Percentiles rank a stretch among this genome's conserved stretches.
phyloP scores from a whole-genome alignment of 1,140 invertebrate genomes.

The Potamilus streckersoni region DNA sequence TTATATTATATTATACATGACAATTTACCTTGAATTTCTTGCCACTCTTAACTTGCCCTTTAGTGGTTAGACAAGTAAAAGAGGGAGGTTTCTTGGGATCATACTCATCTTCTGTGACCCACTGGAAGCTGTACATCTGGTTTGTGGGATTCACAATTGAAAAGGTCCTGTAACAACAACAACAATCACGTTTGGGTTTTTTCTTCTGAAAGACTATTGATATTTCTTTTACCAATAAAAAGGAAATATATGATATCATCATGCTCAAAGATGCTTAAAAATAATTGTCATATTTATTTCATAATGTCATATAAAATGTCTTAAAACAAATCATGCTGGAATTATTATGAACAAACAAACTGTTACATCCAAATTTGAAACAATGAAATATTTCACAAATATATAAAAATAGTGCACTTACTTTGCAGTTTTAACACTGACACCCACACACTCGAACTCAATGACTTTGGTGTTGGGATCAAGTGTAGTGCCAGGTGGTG shows the following conservation, averaged over 20 bases:
- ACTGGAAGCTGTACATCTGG: slow-evolving; percentile 62
- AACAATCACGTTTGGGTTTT: not conserved
- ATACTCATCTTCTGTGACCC: slow-evolving; percentile 63
- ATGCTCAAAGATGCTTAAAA: too few relatives aligned
- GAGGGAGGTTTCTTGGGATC: slow-evolving; percentile 54
- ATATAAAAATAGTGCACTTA: slow-evolving; percentile 34
- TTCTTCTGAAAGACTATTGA: not conserved
- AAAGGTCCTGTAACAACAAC: slow-evolving; percentile 56
- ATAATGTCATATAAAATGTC: too few relatives aligned
- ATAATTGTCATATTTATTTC: too few relatives aligned
- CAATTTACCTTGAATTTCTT: slow-evolving; percentile 60
- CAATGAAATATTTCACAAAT: too few relatives aligned
- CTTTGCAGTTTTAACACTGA: slow-evolving; percentile 55
- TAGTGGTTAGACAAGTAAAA: slow-evolving; percentile 57
- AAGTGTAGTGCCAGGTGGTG: slow-evolving; percentile 61
- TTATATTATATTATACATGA: too few relatives aligned
- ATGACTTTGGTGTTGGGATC: slow-evolving; percentile 66
- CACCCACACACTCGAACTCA: slow-evolving; percentile 64
- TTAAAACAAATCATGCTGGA: too few relatives aligned
- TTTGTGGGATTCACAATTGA: slow-evolving; percentile 66
- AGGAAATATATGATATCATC: too few relatives aligned
- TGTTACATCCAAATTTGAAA: too few relatives aligned
- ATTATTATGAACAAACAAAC: too few relatives aligned
- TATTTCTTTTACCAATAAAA: not conserved
- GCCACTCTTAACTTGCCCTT: slow-evolving; percentile 60